A percentile compares a stretch with the other conserved stretches of the same genome.
Evolutionary conservation across 1,140 invertebrate genomes (phyloP).

Genomic region (Zophobas atratus): DNA sequence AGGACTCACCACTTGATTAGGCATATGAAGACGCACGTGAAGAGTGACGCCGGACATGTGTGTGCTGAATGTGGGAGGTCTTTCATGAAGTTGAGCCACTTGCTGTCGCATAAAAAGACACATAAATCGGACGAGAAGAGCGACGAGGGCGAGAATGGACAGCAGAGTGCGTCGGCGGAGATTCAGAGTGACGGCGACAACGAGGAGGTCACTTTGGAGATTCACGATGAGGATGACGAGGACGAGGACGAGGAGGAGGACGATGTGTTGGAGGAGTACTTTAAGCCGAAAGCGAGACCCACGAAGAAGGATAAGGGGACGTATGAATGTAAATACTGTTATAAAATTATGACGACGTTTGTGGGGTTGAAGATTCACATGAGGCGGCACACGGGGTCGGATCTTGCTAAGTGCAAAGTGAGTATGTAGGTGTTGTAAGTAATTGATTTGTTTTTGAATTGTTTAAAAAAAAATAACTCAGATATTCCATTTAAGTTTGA

Average conservation of each 20-base stretch:
- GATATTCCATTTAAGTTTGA: too few relatives aligned
- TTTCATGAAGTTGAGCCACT: constrained; percentile 50
- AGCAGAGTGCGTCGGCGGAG: constrained; percentile 44
- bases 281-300: constrained; percentile 26
- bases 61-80: constrained; percentile 58
- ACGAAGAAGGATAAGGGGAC: constrained; percentile 53
- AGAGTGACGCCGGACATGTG: constrained; percentile 55
- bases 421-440: neutral
- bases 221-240: constrained; percentile 57
- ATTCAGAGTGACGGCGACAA: constrained; percentile 31
- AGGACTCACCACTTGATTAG: constrained; percentile 61
- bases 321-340: constrained; percentile 63
- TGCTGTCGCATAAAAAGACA: constrained; percentile 48
- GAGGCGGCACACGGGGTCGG: constrained; percentile 61
- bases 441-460: too few relatives aligned
- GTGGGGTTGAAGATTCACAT: constrained; percentile 63
- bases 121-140: constrained; percentile 47
- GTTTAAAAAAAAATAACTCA: too few relatives aligned
- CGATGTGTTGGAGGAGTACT: constrained; percentile 45
- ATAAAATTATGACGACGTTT: constrained; percentile 61
- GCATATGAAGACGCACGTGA: constrained; percentile 60
- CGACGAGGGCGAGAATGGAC: constrained; percentile 46
- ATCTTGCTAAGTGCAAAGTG: constrained; percentile 61
- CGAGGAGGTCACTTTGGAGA: constrained; percentile 52
- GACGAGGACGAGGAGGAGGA: constrained; percentile 52